Conservation (phyloP, 2,113 vertebrate species). For the Cephalophus harveyi region DNA sequence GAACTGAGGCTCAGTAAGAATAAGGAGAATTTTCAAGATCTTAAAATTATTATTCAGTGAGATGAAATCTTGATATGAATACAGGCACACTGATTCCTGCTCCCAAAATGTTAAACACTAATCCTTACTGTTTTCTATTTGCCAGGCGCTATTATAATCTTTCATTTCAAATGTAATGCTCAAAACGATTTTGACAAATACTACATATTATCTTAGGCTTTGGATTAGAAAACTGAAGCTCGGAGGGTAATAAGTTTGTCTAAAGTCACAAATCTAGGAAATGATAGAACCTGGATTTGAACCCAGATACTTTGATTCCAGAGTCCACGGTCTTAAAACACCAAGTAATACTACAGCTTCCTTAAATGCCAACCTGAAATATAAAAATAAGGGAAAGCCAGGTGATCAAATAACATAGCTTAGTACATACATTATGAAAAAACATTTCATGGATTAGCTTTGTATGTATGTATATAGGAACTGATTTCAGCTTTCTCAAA, state of each 20-base stretch:
- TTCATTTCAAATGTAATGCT: background rate
- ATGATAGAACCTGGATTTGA: background rate
- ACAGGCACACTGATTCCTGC: background rate
- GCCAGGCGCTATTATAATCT: background rate
- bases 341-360: background rate
- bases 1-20: background rate
- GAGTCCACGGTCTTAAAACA: background rate
- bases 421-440: background rate
- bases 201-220: background rate
- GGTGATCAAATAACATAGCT: background rate
- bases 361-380: background rate
- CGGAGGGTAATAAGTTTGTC: background rate
- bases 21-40: background rate
- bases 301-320: background rate
- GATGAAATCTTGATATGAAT: background rate
- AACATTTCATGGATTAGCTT: background rate
- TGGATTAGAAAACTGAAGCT: background rate
- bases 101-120: background rate
- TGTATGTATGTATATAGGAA: background rate
- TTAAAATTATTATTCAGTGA: background rate
- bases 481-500: background rate
- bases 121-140: background rate
- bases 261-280: background rate
- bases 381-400: background rate
- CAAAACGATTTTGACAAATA: background rate